Evolutionary conservation across 2,888 invertebrate species (phyloP), one percentile per base, ranked within the genome.

Genomic region (Automeris io): DNA sequence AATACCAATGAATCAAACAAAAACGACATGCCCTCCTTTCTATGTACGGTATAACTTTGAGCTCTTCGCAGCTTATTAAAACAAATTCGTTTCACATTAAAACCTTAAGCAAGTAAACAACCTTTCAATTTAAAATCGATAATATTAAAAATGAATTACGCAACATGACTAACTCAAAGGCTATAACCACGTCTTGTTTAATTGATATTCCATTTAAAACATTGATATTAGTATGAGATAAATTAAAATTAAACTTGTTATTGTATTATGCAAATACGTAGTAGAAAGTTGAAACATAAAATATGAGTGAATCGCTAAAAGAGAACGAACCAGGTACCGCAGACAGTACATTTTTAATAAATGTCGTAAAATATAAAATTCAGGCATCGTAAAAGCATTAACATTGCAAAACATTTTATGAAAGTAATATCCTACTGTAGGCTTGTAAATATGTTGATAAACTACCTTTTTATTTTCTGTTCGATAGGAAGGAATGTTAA

Each of bases 341-440:
- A 8, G 24, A 23, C 5, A 24, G 34, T 34, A 35, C 25, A 31
- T 12, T 24, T 33, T 18, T 18, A 33, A 22, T 29, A 29, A 23
- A 26, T 26, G 4, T 3, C n/a, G 3, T 16, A 9, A 37, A 33
- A 32, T 42, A 54, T 45, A n/a, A n/a, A n/a, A n/a, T n/a, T n/a
- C n/a, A n/a, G n/a, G n/a, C n/a, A n/a, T n/a, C n/a, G n/a, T n/a
- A n/a, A n/a, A n/a, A n/a, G n/a, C n/a, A n/a, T n/a, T n/a, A n/a
- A n/a, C n/a, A n/a, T n/a, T n/a, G n/a, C n/a, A n/a, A n/a, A n/a
- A n/a, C n/a, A n/a, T n/a, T n/a, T n/a, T n/a, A n/a, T n/a, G n/a
- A n/a, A n/a, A n/a, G n/a, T n/a, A n/a, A n/a, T n/a, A n/a, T n/a
- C n/a, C n/a, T n/a, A n/a, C n/a, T n/a, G n/a, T n/a, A n/a, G n/a